Evolutionary conservation across 1,140 invertebrate species (phyloP).

Genomic region (Diachasma alloeum): DNA sequence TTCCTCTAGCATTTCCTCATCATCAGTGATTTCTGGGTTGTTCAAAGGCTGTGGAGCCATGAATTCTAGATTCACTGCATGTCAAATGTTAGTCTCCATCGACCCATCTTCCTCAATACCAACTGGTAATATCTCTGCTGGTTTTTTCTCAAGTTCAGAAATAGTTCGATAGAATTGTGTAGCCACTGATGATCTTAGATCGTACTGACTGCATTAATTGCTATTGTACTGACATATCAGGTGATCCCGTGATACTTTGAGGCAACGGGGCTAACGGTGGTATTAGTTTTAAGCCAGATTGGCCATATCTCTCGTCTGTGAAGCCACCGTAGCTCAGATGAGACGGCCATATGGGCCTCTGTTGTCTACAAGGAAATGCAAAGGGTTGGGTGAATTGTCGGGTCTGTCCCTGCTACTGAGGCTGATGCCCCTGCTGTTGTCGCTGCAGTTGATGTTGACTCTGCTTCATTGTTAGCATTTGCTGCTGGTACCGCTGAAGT

Average conservation of each 20-base stretch:
- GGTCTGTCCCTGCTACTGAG: slow-evolving; percentile 53
- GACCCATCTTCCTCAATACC: too few relatives aligned
- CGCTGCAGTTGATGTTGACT: slow-evolving; percentile 67
- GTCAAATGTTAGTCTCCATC: too few relatives aligned
- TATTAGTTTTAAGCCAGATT: slow-evolving; percentile 70
- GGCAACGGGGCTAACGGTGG: slow-evolving; percentile 74
- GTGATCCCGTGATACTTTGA: slow-evolving; percentile 79
- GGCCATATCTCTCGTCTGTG: slow-evolving; percentile 60
- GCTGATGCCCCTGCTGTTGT: slow-evolving; percentile 64
- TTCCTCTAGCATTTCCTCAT: too few relatives aligned
- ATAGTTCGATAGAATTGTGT: too few relatives aligned
- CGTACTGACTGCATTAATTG: slow-evolving; percentile 79
- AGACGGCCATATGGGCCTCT: slow-evolving; percentile 57
- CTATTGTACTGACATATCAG: slow-evolving; percentile 69
- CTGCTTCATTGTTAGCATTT: slow-evolving; percentile 46
- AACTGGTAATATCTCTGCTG: too few relatives aligned
- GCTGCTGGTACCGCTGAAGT: slow-evolving; percentile 61
- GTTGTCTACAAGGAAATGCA: slow-evolving; percentile 60
- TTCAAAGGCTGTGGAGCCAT: too few relatives aligned
- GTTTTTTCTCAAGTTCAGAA: too few relatives aligned
- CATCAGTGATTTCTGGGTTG: too few relatives aligned
- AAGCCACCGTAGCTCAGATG: slow-evolving; percentile 59
- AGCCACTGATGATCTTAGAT: too few relatives aligned
- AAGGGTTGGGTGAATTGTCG: slow-evolving; percentile 59
- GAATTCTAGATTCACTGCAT: too few relatives aligned